Percentiles rank a stretch among this genome's conserved stretches.
Conservation (phyloP, 2,888 invertebrate genomes). For the Bruchidius siliquastri region DNA sequence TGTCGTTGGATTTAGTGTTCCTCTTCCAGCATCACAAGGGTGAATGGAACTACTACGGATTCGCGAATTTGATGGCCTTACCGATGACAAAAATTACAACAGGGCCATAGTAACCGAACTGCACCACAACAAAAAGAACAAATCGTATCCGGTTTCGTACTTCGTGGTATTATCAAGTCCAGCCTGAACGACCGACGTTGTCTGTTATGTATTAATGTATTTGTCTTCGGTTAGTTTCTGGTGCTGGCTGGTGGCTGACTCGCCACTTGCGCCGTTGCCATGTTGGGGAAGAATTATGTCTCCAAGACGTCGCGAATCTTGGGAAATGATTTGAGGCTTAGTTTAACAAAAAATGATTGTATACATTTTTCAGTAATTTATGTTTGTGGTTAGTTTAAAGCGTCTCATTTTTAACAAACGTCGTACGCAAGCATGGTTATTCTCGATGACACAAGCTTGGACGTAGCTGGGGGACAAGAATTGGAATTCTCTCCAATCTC, state of each 20-base stretch:
- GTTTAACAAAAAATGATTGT: no score
- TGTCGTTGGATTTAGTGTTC: neutral
- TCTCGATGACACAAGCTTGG: no score
- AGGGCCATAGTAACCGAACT: neutral
- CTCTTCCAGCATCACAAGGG: neutral
- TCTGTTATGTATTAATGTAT: neutral
- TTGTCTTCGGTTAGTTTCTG: neutral
- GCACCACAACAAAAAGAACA: neutral
- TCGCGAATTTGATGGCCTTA: neutral
- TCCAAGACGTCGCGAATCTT: no score
- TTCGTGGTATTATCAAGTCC: neutral
- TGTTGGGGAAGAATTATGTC: neutral
- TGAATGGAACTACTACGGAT: neutral
- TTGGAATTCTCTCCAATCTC: no score
- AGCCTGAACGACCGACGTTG: neutral
- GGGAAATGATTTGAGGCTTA: no score
- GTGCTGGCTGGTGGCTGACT: neutral
- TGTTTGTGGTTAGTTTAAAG: no score
- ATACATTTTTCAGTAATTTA: no score
- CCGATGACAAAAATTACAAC: neutral
- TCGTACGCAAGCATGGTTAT: no score
- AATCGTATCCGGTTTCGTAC: neutral
- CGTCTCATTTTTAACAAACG: no score
- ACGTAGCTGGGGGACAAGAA: no score
- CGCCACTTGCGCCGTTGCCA: neutral